phyloP scores from a whole-genome alignment of 2,113 vertebrate genomes.

The Craseonycteris thonglongyai region DNA sequence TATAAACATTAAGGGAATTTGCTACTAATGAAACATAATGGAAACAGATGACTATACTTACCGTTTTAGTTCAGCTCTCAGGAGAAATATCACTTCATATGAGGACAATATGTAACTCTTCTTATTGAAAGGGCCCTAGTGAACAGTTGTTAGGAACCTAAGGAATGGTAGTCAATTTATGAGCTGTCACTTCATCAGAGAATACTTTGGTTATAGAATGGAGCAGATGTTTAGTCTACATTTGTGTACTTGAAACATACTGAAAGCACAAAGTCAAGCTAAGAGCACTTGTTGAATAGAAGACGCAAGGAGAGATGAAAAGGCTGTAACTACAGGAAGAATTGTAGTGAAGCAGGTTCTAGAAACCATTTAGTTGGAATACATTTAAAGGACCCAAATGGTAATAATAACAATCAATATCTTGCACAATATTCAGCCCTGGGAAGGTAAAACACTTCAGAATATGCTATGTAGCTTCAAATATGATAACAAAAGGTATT shows the following conservation, averaged over 20 bases:
- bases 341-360: background rate
- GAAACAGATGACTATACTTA: background rate
- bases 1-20: background rate
- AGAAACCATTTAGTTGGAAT: constrained; percentile 12
- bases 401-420: background rate
- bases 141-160: constrained; percentile 6
- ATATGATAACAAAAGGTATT: background rate
- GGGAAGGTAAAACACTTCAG: background rate
- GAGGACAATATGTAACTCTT: constrained; percentile 11
- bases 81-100: constrained; percentile 11
- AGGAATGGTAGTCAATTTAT: background rate
- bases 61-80: background rate
- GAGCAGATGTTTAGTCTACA: constrained; percentile 8
- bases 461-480: background rate
- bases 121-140: background rate
- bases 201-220: background rate
- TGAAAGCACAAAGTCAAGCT: constrained; percentile 32
- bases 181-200: constrained; percentile 13
- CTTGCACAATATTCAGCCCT: background rate
- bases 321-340: background rate
- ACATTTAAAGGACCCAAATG: constrained; percentile 7
- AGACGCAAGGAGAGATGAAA: constrained; percentile 16
- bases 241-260: constrained; percentile 22
- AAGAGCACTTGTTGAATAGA: constrained; percentile 45
- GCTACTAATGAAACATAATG: background rate